A percentile compares a stretch with the other conserved stretches of the same genome.
Evolutionary conservation across 2,113 vertebrate genomes (phyloP).

Genomic region (Tor tambroides): DNA sequence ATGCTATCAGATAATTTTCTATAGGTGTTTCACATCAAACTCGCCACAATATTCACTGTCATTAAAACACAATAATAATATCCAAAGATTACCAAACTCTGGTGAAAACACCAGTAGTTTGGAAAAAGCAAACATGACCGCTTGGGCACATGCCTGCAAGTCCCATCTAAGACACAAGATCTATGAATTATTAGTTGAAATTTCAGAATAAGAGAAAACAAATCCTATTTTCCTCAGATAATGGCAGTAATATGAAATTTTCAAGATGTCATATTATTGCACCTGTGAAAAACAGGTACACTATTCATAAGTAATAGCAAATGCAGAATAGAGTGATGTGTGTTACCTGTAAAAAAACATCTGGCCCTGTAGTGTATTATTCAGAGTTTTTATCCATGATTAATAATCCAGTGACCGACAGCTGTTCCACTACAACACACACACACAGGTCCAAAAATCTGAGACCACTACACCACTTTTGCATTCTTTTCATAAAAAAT

Average conservation of each 20-base stretch:
- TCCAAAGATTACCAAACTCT: neutral
- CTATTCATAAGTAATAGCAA: neutral
- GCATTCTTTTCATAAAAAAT: neutral
- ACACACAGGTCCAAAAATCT: neutral
- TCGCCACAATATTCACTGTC: neutral
- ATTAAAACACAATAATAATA: neutral
- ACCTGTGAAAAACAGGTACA: neutral
- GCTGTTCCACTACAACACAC: slow-evolving; percentile 6
- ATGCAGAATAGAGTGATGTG: neutral
- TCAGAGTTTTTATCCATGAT: slow-evolving; percentile 38
- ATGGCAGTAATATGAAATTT: neutral
- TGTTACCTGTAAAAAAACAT: neutral
- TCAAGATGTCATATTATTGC: neutral
- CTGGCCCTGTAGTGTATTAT: slow-evolving; percentile 46
- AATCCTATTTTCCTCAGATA: neutral
- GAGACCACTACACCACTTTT: neutral
- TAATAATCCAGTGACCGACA: slow-evolving; percentile 53
- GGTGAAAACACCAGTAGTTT: neutral
- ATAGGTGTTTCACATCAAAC: neutral
- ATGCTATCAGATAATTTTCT: neutral
- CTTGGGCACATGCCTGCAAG: neutral
- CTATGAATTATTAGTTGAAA: neutral
- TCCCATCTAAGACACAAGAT: neutral
- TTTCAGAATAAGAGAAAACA: neutral
- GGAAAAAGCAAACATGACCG: neutral